Conservation (phyloP, 2,113 vertebrate genomes). For the Astur gentilis region DNA sequence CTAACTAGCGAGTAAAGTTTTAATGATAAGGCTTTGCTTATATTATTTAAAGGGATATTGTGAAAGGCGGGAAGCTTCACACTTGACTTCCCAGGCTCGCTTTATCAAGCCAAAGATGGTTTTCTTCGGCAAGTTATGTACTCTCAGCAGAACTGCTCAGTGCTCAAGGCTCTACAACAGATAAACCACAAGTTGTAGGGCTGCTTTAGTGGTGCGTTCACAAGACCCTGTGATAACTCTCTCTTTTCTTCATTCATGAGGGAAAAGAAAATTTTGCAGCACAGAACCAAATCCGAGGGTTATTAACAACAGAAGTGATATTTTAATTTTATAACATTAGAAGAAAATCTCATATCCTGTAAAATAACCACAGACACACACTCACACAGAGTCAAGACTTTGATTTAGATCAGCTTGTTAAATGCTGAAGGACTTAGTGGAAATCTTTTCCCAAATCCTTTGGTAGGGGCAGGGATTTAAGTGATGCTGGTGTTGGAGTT, state of each 20-base stretch:
- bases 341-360: not conserved
- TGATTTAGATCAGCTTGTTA: not conserved
- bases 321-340: not conserved
- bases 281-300: not conserved
- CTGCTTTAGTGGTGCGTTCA: not conserved
- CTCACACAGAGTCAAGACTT: not conserved
- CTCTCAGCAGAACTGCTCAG: not conserved
- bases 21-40: constrained; percentile 24
- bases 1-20: not conserved
- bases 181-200: not conserved
- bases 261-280: not conserved
- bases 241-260: not conserved
- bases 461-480: not conserved
- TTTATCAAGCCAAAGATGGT: not conserved
- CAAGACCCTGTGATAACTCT: not conserved
- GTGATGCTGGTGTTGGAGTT: not conserved
- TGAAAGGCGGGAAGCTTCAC: not conserved
- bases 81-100: not conserved
- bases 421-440: not conserved
- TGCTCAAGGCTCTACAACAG: not conserved
- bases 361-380: not conserved
- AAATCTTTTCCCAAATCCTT: not conserved
- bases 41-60: constrained; percentile 19
- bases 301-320: not conserved
- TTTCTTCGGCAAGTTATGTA: not conserved